Base-by-base conservation (phyloP, 1,140 invertebrate species). In the Diploscapter pachys region DNA sequence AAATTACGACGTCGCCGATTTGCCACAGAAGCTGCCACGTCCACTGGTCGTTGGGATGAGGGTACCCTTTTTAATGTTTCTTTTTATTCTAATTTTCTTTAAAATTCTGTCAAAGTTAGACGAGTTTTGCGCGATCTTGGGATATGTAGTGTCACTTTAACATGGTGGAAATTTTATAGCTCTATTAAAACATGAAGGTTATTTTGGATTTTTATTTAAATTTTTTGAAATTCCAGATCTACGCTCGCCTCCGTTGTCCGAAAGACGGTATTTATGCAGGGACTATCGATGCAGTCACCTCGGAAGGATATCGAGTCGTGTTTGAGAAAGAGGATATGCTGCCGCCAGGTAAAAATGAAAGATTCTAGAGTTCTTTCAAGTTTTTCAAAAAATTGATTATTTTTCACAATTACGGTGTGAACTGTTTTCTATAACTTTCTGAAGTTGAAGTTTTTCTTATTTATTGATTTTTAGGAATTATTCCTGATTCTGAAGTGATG, bases 181-280 rank as follows among this genome's bases (percentile, higher is more conserved):
- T 1, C 31, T n/a, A 31, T 31, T 31, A 31, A 31, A 31, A 31
- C 31, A 31, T 31, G 31, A 31, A 31, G 31, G 31, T 31, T 31
- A 31, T 31, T 31, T 31, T 31, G 31, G 31, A 65, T 65, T 9
- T 64, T 9, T 9, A 9, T 13, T 65, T 8, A 65, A 9, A 9
- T 8, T 65, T 9, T 49, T 31, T 31, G 8, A 9, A 31, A 8
- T 65, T 94, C 54, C 96, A 96, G 89, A 95, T 98, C 55, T 73
- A 69, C 56, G 85, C 85, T 8, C 83, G 95, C 77, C 86, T 98
- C 78, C 89, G 95, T 64, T 91, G 91, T 85, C 95, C 95, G 5
- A 94, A 98, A 87, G 95, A 98, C 89, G 96, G 96, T 11, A 89
- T 99, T 52, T 98, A 97, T 84, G 95, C 92, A 71, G 96, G 95